Base-by-base conservation (phyloP, 2,888 invertebrate genomes). In the Zaprionus lineosus region DNA sequence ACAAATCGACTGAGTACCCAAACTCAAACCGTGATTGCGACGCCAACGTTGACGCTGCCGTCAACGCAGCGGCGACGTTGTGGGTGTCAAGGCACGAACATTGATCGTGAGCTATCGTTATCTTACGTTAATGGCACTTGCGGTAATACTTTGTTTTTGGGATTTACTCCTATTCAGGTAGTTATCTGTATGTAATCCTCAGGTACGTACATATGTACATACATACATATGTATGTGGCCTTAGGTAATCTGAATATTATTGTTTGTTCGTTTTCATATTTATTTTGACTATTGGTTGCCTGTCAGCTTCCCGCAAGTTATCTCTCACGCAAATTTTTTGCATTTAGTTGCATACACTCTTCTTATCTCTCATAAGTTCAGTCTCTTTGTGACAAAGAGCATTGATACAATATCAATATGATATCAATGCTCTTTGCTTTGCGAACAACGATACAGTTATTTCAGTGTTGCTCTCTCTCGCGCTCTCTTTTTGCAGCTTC, bases 1-100 rank as follows among this genome's bases (percentile, higher is more conserved):
- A 52, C 65, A 85, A 44, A 46, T 82, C 56, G 43, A 62, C 82
- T 79, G 50, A 34, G 51, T 51, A 55, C 34, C 52, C 55, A 37
- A 18, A 41, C 19, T 61, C 61, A 44, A 40, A 39, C 12, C 46
- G 44, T 52, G 53, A 53, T 47, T 50, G 11, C 19, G 48, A 8
- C 31, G 60, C 16, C 19, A 28, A 26, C 55, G 33, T n/a, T 31
- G 50, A 50, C 48, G 40, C 11, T 29, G 60, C 36, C 56, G 39
- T 6, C 12, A 14, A 28, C 65, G 40, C 15, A 7, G 36, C 56
- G 39, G 7, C 12, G 16, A 28, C 65, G 40, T 18, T 7, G 55
- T 59, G 50, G 65, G 59, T 40, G 66, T 28, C 43, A 36, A 34
- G 19, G 36, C 65, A 68, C 72, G 66, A 71, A 65, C 53, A 40